Conservation (phyloP, 1,140 invertebrate species). For the Paralvinella palmiformis region DNA sequence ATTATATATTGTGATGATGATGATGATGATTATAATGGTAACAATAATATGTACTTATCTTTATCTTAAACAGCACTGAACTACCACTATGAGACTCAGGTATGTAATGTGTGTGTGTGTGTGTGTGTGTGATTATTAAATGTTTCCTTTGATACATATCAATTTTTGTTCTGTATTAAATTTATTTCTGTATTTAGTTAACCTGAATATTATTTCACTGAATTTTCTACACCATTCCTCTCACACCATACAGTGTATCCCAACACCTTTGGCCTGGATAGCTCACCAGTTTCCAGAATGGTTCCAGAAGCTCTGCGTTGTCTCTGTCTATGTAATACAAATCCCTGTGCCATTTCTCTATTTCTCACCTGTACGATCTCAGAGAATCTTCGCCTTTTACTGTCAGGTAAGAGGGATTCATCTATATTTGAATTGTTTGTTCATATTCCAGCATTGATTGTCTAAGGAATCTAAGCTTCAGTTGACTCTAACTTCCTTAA, state of each 20-base stretch:
- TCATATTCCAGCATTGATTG: too few species aligned
- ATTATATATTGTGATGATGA: too few species aligned
- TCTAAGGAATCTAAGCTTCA: too few species aligned
- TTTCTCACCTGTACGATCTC: constrained; percentile 64
- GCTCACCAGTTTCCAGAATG: constrained; percentile 48
- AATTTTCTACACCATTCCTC: too few species aligned
- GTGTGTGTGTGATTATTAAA: neutral
- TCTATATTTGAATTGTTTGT: too few species aligned
- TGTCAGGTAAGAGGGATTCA: constrained; percentile 63
- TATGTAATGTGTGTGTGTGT: constrained; percentile 23
- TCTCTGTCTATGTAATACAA: constrained; percentile 62
- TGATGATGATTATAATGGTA: too few species aligned
- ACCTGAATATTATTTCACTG: too few species aligned
- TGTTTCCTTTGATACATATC: neutral
- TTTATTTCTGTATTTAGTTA: too few species aligned
- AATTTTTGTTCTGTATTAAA: too few species aligned
- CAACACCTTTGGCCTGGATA: constrained; percentile 47
- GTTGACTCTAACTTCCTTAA: too few species aligned
- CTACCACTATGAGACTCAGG: constrained; percentile 69
- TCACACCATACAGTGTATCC: constrained; percentile 43
- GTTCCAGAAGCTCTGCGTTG: constrained; percentile 62
- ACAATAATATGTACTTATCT: too few species aligned
- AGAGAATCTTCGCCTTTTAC: constrained; percentile 62
- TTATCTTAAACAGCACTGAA: constrained; percentile 69
- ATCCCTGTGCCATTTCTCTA: constrained; percentile 70